Base-by-base conservation (phyloP, 30 jellyfish, hydroid and myxozoan genomes). In the Pelagia noctiluca region DNA sequence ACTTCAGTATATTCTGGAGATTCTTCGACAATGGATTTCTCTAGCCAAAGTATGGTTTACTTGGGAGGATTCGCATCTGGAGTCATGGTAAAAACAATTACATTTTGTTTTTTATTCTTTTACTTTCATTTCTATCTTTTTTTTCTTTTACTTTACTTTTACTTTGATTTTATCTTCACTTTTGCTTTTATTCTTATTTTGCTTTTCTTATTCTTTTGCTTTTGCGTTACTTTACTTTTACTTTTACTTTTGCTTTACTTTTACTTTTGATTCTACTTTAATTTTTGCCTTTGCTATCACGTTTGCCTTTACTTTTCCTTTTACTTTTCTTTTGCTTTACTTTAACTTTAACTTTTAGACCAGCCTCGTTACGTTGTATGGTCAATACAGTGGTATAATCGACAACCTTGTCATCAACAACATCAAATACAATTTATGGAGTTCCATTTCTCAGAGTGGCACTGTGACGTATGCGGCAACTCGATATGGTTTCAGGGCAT, bases 21-120 rank as follows among this genome's bases (percentile, higher is more conserved):
- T 66, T 75, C 96, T 13, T 61, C 42, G 7, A 50, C 87, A 24
- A 86, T 86, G 85, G 96, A 66, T n/a, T 74, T 79, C 37, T 5
- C 85, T 3, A 60, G 89, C 2, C 32, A 78, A 70, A 94, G 99
- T 50, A 91, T 88, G 42, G 80, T 95, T 34, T 94, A 88, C 73
- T 74, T 94, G 42, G 88, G 79, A 19, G 99, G 99, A 0, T 94
- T 94, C 68, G 88, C 92, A 2, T 67, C 81, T 32, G 96, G 96
- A 31, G 50, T 88, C 50, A 94, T 94, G 99, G 99, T 94, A 93
- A 19, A 86, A 22, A 19, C 30, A 52, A 8, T 42, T 5, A 5
- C 57, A 5, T 60, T n/a, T 60, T 60, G n/a, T 60, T 5, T n/a
- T 30, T 52, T 8, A 10, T 19, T 8, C 12, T 52, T 63, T 8